A percentile compares a stretch with the other conserved stretches of the same genome.
Evolutionary conservation across 2,797 vertebrate genomes (phyloP).

Genomic region (Echeneis naucrates): DNA sequence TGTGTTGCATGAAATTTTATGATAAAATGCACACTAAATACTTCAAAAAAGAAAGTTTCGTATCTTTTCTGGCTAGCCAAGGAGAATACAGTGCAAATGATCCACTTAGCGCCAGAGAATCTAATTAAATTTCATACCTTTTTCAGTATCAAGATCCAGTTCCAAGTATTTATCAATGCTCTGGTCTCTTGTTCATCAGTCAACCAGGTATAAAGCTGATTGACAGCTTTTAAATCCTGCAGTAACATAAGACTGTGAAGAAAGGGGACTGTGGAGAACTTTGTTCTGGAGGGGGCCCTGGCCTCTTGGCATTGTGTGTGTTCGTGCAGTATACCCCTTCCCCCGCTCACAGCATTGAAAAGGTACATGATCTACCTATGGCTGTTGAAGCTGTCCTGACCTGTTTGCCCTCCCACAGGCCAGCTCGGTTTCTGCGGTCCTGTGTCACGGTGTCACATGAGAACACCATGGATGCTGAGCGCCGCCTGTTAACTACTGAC

Average conservation of each 20-base stretch:
- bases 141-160: conserved; percentile 19
- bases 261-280: conserved; percentile 39
- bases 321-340: conserved; percentile 47
- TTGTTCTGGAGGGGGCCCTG: conserved; percentile 62
- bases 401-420: conserved; percentile 63
- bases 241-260: conserved; percentile 65
- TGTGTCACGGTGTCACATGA: conserved; percentile 73
- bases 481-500: conserved; percentile 36
- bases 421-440: conserved; percentile 76
- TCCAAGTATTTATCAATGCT: conserved; percentile 8
- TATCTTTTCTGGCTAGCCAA: background rate
- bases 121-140: conserved; percentile 11
- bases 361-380: conserved; percentile 69
- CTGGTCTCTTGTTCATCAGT: conserved; percentile 54
- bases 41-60: background rate
- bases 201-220: conserved; percentile 30
- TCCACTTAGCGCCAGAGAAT: too few relatives aligned
- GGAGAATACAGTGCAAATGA: background rate
- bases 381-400: conserved; percentile 57
- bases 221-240: conserved; percentile 57
- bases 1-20: background rate
- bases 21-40: background rate
- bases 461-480: conserved; percentile 35
- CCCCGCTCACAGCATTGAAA: conserved; percentile 55
- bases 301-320: conserved; percentile 59